phyloP scores from a whole-genome alignment of 2,113 vertebrate species.

The Sceloporus undulatus region DNA sequence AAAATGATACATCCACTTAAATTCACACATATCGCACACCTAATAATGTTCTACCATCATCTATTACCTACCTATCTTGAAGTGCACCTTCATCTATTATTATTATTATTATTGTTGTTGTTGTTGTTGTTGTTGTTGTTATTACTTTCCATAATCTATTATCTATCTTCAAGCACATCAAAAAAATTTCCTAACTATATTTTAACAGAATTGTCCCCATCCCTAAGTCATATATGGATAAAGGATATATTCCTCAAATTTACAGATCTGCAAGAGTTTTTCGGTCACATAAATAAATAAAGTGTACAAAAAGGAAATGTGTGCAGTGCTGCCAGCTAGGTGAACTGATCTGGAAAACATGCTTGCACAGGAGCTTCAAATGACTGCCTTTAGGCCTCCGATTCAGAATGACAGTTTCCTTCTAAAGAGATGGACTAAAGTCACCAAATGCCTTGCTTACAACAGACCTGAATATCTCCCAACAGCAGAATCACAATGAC shows the following conservation, averaged over 20 bases:
- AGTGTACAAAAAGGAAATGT: neutral
- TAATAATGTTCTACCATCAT: conserved; percentile 1
- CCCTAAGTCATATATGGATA: neutral
- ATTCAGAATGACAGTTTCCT: neutral
- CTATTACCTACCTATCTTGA: neutral
- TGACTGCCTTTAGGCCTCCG: neutral
- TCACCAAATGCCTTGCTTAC: neutral
- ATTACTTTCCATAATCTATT: too few species aligned
- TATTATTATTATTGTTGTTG: too few species aligned
- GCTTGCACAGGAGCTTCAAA: neutral
- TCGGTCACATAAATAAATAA: neutral
- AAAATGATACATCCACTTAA: conserved; percentile 11
- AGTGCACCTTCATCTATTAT: too few species aligned
- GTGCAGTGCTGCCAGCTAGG: neutral
- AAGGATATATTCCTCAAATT: neutral
- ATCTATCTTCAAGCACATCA: conserved; percentile 23
- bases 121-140: too few species aligned
- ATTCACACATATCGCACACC: conserved; percentile 1
- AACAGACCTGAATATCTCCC: neutral
- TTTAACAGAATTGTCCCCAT: neutral
- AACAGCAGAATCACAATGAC: neutral
- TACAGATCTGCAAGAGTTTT: neutral
- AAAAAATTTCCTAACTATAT: neutral
- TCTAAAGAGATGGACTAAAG: neutral
- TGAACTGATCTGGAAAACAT: neutral